Evolutionary conservation across 2,888 invertebrate species (phyloP), one percentile per base, ranked within the genome.

Genomic region (Acholoe squamosa): DNA sequence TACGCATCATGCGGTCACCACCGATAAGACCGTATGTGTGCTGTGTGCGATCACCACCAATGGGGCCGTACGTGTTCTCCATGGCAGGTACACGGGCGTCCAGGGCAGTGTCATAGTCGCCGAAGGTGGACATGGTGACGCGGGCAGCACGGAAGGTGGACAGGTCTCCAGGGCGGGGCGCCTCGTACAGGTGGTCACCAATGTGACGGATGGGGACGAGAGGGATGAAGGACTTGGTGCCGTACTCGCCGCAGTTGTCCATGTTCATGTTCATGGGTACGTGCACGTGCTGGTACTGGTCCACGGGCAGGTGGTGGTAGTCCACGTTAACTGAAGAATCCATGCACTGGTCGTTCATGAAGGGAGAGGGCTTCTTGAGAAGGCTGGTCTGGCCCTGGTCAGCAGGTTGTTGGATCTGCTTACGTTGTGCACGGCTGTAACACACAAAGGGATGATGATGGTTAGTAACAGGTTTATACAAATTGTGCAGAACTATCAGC

Each of bases 91-190:
- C 33, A 22, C 80, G 80, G 16, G 80, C 33, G 80, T 80, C 80
- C 33, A 80, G 80, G 34, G 80, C 80, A 14, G 80, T 80, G 80
- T 33, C 80, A n/a, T 80, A 80, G 43, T 80, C 80, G 43, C 80
- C 80, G 80, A 80, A 80, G 16, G 80, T 80, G 19, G 54, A 54
- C 86, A 86, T 86, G 52, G 86, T 86, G n/a, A 86, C 56, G 31
- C 86, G 86, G 52, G 86, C 54, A 19, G 86, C 86, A 16, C 54
- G 54, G 86, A 86, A 54, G 52, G 86, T 54, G 86, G 86, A 86
- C 25, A 86, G 25, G 86, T 86, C 86, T 25, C 54, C 54, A 28
- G 86, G 54, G 56, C 54, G 86, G 25, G 86, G 54, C 28, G 31
- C 28, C 54, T 86, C 86, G 25, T 86, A 86, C 52, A 86, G 28